A percentile compares a stretch with the other conserved stretches of the same genome.
These are phyloP conservation scores for Popillia japonica DNA, from an alignment of 1,140 invertebrate genomes.

Conservation along the genomic window DNA sequence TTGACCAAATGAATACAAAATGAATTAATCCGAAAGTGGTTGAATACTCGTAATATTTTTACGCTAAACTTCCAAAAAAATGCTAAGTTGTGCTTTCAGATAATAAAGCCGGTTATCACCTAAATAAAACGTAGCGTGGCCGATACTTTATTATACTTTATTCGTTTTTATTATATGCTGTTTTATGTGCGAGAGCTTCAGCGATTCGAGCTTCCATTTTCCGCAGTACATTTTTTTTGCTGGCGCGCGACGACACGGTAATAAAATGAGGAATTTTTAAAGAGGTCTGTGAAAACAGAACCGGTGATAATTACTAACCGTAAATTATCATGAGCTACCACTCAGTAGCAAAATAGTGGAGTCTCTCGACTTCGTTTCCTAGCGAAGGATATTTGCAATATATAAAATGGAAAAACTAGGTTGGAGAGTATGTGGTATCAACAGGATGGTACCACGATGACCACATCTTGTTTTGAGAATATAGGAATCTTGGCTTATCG, in stretches of 20 bases:
- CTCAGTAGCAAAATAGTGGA: too few relatives aligned
- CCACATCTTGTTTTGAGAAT: too few relatives aligned
- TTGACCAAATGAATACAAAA: neutral
- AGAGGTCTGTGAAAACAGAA: neutral
- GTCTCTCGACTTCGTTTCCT: too few relatives aligned
- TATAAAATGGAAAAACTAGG: too few relatives aligned
- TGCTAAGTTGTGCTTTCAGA: neutral
- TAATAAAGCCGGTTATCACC: neutral
- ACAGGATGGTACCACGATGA: too few relatives aligned
- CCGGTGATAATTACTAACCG: constrained; percentile 9
- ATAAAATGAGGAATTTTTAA: constrained; percentile 3
- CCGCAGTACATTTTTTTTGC: neutral
- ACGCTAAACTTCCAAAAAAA: neutral
- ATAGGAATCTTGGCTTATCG: too few relatives aligned
- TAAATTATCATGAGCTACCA: constrained; percentile 3
- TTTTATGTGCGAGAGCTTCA: neutral
- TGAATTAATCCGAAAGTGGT: neutral
- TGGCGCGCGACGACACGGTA: neutral
- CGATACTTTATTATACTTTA: constrained; percentile 1
- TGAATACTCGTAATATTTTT: neutral
- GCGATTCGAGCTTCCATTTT: neutral
- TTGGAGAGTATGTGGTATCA: too few relatives aligned
- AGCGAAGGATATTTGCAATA: too few relatives aligned
- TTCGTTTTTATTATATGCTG: constrained; percentile 5
- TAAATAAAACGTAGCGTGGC: neutral